phyloP scores from a whole-genome alignment of 2,888 invertebrate species.

The Leucophora obtusa region DNA sequence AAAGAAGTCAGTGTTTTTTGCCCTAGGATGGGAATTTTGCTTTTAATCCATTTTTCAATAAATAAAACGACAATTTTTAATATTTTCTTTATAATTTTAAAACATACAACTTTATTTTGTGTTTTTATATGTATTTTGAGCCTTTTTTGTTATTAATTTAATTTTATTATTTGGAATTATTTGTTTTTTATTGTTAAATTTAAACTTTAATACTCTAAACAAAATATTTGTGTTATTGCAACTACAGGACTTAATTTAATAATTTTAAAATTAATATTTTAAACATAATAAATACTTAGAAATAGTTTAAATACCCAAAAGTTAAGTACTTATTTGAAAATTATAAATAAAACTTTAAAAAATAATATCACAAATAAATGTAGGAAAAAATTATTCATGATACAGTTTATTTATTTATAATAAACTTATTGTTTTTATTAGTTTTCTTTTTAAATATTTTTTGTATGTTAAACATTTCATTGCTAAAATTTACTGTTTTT shows the following conservation, averaged over 20 bases:
- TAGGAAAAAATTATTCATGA: slow-evolving; percentile 36
- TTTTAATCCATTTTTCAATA: not conserved
- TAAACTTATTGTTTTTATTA: slow-evolving; percentile 11
- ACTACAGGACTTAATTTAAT: slow-evolving; percentile 53
- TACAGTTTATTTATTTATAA: not conserved
- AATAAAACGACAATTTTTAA: slow-evolving; percentile 50
- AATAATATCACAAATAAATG: slow-evolving; percentile 67
- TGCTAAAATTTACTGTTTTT: slow-evolving; percentile 24
- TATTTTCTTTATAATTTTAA: slow-evolving; percentile 67
- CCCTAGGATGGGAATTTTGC: too few species aligned
- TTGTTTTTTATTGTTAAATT: slow-evolving; percentile 2
- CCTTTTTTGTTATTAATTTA: slow-evolving; percentile 34
- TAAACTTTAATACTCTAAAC: slow-evolving; percentile 51
- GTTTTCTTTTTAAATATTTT: slow-evolving; percentile 3
- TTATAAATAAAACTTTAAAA: slow-evolving; percentile 42
- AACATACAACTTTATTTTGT: slow-evolving; percentile 69
- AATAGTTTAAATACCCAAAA: slow-evolving; percentile 34
- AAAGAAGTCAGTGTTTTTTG: too few species aligned
- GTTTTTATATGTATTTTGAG: slow-evolving; percentile 49
- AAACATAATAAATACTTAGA: slow-evolving; percentile 54
- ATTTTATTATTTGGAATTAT: slow-evolving; percentile 53
- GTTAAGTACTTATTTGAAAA: slow-evolving; percentile 22
- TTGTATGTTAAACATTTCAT: slow-evolving; percentile 58
- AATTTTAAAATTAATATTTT: slow-evolving; percentile 2
- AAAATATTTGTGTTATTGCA: slow-evolving; percentile 56